phyloP scores from a whole-genome alignment of 2,797 vertebrate genomes.

The Coregonus sp. region DNA sequence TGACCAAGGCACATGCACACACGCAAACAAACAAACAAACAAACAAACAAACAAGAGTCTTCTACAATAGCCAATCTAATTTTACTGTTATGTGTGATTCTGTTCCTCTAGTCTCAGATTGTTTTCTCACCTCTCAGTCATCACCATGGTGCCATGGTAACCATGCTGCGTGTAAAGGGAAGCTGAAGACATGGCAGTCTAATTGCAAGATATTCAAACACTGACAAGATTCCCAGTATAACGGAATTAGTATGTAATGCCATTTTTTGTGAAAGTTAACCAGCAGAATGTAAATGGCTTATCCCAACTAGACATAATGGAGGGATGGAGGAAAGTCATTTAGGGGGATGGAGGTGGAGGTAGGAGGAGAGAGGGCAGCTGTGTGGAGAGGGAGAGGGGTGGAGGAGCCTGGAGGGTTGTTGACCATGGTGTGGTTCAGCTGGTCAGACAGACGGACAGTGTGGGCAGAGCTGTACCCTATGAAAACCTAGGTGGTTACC shows the following conservation, averaged over 20 bases:
- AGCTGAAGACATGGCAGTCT: neutral
- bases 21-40: conserved; percentile 3
- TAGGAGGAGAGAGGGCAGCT: neutral
- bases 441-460: neutral
- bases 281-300: neutral
- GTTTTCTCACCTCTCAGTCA: conserved; percentile 67
- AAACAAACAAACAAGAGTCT: conserved; percentile 3
- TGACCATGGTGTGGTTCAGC: too few species aligned
- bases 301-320: neutral
- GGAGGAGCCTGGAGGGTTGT: conserved; percentile 7
- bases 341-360: too few species aligned
- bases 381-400: conserved; percentile 9
- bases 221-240: neutral
- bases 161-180: conserved; percentile 25
- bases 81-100: conserved; percentile 38
- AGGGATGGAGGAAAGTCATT: neutral
- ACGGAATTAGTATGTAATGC: neutral
- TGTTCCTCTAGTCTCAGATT: conserved; percentile 47
- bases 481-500: neutral
- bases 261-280: too few species aligned
- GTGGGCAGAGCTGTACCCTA: neutral
- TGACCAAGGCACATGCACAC: neutral
- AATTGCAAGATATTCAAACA: neutral
- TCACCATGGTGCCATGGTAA: conserved; percentile 68
- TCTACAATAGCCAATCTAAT: conserved; percentile 41